Conservation (phyloP, 2,888 invertebrate species). For the Perithous albicinctus region DNA sequence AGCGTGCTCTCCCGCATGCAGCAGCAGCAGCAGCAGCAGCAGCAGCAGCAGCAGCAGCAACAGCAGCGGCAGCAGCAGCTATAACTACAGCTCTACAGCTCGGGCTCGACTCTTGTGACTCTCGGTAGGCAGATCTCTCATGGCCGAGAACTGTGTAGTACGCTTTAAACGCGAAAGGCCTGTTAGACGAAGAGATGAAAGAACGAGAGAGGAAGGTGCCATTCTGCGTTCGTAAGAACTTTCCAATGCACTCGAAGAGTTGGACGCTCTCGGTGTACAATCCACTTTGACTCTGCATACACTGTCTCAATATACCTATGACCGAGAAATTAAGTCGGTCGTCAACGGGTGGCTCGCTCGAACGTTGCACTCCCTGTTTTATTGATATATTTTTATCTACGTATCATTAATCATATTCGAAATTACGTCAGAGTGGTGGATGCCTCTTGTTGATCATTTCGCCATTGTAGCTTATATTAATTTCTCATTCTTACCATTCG, state of each 20-base stretch:
- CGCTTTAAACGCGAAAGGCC: conserved; percentile 31
- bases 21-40: not conserved
- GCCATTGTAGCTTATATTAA: conserved; percentile 51
- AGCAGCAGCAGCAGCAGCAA: conserved; percentile 14
- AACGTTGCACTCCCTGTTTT: conserved; percentile 18
- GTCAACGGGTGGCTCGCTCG: not conserved
- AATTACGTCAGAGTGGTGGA: conserved; percentile 48
- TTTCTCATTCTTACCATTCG: conserved; percentile 49
- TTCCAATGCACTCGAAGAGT: conserved; percentile 61
- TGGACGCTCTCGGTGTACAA: conserved; percentile 14
- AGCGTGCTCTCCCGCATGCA: conserved; percentile 42
- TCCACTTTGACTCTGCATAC: conserved; percentile 10
- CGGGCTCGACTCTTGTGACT: conserved; percentile 9
- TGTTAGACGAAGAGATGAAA: conserved; percentile 14
- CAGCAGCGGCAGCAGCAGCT: not conserved
- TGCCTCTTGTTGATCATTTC: conserved; percentile 37
- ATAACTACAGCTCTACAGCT: not conserved
- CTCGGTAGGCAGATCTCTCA: conserved; percentile 59
- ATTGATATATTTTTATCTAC: not conserved
- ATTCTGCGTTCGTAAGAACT: conserved; percentile 59
- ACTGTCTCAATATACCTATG: not conserved
- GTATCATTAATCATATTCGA: conserved; percentile 46
- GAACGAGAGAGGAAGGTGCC: conserved; percentile 37
- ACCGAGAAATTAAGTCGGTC: conserved; percentile 14
- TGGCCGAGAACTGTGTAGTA: conserved; percentile 44